phyloP scores from a whole-genome alignment of 2,888 invertebrate species.

The Lithophane semibrunnea region DNA sequence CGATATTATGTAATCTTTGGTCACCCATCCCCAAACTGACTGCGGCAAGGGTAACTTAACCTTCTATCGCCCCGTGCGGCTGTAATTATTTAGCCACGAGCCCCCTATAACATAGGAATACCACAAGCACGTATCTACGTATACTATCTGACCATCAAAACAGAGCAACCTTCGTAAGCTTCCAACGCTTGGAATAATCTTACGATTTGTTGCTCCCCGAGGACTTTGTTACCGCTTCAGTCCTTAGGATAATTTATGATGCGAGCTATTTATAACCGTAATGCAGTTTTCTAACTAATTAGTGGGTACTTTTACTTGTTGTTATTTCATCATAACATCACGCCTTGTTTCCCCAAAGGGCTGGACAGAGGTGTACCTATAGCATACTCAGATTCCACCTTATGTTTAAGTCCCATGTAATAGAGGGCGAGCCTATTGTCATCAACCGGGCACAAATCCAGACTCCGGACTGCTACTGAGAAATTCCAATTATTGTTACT shows the following conservation, averaged over 20 bases:
- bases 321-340: not conserved
- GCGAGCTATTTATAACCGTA: conserved; percentile 25
- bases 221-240: conserved; percentile 64
- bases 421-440: no score
- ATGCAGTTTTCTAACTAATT: conserved; percentile 51
- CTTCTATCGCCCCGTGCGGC: not conserved
- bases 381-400: no score
- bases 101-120: not conserved
- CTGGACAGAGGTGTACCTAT: no score
- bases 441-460: no score
- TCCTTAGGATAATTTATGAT: conserved; percentile 72
- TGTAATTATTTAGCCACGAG: not conserved
- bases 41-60: not conserved
- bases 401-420: no score
- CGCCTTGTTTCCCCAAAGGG: no score
- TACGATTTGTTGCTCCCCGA: conserved; percentile 66
- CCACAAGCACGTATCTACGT: not conserved
- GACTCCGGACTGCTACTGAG: no score
- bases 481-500: no score
- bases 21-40: not conserved
- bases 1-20: not conserved
- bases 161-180: conserved; percentile 49
- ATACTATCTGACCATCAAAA: conserved; percentile 27
- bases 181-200: conserved; percentile 66
- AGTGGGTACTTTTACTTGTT: conserved; percentile 9